Base-by-base conservation (phyloP, 1,140 invertebrate genomes). In the Pachypeltis micranthus region DNA sequence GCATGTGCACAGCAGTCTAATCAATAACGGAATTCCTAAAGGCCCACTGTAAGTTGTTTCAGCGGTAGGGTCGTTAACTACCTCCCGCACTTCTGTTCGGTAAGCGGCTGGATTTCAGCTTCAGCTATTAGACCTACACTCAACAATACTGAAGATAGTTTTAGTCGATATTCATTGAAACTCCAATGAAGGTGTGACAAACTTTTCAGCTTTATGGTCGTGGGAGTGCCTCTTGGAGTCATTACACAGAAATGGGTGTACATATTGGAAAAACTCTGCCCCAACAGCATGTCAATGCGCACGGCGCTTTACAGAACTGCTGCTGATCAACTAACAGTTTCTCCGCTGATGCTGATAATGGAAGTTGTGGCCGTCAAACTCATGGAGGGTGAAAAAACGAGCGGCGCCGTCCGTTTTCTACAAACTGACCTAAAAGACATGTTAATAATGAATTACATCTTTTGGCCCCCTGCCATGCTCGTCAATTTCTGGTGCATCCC, bases 401-500 rank as follows among this genome's bases (percentile, higher is more conserved):
- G 23, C 12, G 47, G 21, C 4, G 47, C 23, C 10, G 3, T 16
- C 10, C 4, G 23, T 4, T 51, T 51, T 10, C 4, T 51, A 21
- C 28, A 59, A 59, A 31, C 28, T 19, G 57, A 59, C 19, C n/a
- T 29, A 14, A 19, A 14, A 2, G 25, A 59, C 19, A 29, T 59
- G 2, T n/a, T 59, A 10, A 16, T 59, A 2, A 31, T 28, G 14
- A 59, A 31, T 34, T 59, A 59, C 29, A 59, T 59, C 26, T 7
- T 57, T 23, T 59, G 57, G 57, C 57, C 57, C 1, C 4, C 27
- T 2, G 26, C 29, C 12, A 27, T 29, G 29, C 12, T 59, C 10
- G 16, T 59, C 57, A 59, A 59, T 25, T 59, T 59, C n/a, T n/a
- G n/a, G 2, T 59, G 19, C 57, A 28, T 59, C 1, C 57, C 57